Evolutionary conservation across 2,113 vertebrate genomes (phyloP), one percentile per base, ranked within the genome.

Genomic region (Hydrolagus affinis): DNA sequence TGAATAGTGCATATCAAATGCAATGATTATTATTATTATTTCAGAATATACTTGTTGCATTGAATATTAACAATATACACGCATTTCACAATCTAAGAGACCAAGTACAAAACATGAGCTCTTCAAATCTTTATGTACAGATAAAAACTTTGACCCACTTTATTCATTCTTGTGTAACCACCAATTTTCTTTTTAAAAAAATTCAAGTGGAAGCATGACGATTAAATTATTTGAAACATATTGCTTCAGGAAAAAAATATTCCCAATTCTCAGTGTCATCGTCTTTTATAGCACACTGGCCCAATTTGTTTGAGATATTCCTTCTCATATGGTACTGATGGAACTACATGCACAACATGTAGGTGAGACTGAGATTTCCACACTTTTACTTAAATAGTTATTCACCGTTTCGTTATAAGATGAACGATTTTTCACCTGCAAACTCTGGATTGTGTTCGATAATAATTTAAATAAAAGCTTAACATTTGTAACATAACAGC

Each of bases 111-210:
- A 44, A 44, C 44, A 6, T 44, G 44, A 44, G 44, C 44, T 44
- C 44, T 44, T 44, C 44, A 44, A 44, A 44, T 85, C 71, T 85
- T 89, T 92, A 93, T 91, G 90, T 88, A 90, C 88, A 92, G 90
- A 93, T 90, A 88, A 86, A 74, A 78, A 85, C 89, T 90, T 91
- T 91, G 90, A 89, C 89, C 91, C 28, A 4, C 87, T 89, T 87
- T 89, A 89, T 91, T 94, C 1, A 44, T 91, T 91, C 88, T 88
- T 44, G 44, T 44, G 44, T 44, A 44, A 44, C 44, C 44, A 44
- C 44, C 1, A 44, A n/a, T n/a, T n/a, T n/a, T n/a, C n/a, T 44
- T 3, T 44, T 44, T 3, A 44, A 44, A 44, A 44, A 44, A 44
- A 44, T 1, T 15, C 77, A 15, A 64, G 23, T 17, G 8, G 23